phyloP scores from a whole-genome alignment of 2,888 invertebrate genomes.

The Thymelicus lineola region DNA sequence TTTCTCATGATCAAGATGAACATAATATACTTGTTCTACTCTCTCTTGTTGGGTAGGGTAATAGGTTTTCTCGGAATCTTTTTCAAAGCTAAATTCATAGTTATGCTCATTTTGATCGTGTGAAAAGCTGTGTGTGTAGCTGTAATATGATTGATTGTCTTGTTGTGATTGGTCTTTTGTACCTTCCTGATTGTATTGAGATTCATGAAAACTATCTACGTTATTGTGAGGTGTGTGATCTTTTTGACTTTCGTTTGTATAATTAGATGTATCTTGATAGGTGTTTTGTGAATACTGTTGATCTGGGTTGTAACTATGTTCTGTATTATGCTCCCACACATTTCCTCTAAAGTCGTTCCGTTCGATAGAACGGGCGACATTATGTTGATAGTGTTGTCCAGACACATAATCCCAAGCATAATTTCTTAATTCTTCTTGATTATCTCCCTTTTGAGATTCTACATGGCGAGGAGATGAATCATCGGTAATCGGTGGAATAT shows the following conservation, averaged over 20 bases:
- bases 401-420: slow-evolving; percentile 67
- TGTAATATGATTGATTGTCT: slow-evolving; percentile 43
- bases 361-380: slow-evolving; percentile 19
- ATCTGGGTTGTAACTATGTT: slow-evolving; percentile 45
- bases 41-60: slow-evolving; percentile 20
- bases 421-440: slow-evolving; percentile 63
- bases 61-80: slow-evolving; percentile 29
- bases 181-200: slow-evolving; percentile 35
- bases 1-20: slow-evolving; percentile 57
- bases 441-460: slow-evolving; percentile 49
- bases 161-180: slow-evolving; percentile 39
- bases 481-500: slow-evolving; percentile 66
- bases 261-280: slow-evolving; percentile 2
- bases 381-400: slow-evolving; percentile 41
- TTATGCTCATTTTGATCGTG: slow-evolving; percentile 30
- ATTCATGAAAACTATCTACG: slow-evolving; percentile 37
- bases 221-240: background rate
- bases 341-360: slow-evolving; percentile 23
- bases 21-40: slow-evolving; percentile 53
- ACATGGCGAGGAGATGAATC: slow-evolving; percentile 45
- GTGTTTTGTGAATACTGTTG: slow-evolving; percentile 27
- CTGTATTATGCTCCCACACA: slow-evolving; percentile 41
- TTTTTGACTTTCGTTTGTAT: slow-evolving; percentile 5
- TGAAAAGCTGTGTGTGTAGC: slow-evolving; percentile 32
- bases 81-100: slow-evolving; percentile 16